Conservation (phyloP, 2,797 vertebrate species). For the Peromyscus eremicus region DNA sequence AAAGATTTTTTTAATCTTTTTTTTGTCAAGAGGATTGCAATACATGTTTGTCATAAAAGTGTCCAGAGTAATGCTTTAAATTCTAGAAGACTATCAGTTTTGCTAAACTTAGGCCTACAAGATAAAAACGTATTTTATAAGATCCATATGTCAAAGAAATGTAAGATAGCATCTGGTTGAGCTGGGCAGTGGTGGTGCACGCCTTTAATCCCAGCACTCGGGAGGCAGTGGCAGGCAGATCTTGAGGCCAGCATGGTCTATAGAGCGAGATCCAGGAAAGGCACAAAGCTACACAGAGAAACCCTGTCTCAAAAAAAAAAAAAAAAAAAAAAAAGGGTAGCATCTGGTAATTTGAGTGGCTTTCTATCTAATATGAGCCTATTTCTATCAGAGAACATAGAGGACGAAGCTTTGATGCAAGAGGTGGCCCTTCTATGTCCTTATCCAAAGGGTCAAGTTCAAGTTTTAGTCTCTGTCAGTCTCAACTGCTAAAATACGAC, state of each 20-base stretch:
- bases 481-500: not conserved
- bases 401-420: not conserved
- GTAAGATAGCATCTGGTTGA: not conserved
- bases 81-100: constrained; percentile 12
- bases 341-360: not conserved
- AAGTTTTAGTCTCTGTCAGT: not conserved
- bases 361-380: not conserved
- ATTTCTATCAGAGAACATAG: not conserved
- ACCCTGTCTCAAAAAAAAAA: too few species aligned
- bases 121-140: not conserved
- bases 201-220: too few species aligned
- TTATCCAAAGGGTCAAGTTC: not conserved
- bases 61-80: not conserved
- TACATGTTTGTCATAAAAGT: not conserved
- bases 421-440: not conserved
- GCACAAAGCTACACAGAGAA: too few species aligned
- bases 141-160: constrained; percentile 23
- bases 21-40: not conserved
- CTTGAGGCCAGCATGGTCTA: too few species aligned
- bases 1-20: not conserved
- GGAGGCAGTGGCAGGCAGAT: too few species aligned
- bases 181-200: too few species aligned
- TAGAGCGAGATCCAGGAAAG: too few species aligned
- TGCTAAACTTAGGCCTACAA: constrained; percentile 7
- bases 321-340: not conserved